Percentiles rank a stretch among this genome's conserved stretches.
These are phyloP conservation scores for Helicoverpa armigera DNA, from an alignment of 1,140 invertebrate species.

Conservation along the genomic window DNA sequence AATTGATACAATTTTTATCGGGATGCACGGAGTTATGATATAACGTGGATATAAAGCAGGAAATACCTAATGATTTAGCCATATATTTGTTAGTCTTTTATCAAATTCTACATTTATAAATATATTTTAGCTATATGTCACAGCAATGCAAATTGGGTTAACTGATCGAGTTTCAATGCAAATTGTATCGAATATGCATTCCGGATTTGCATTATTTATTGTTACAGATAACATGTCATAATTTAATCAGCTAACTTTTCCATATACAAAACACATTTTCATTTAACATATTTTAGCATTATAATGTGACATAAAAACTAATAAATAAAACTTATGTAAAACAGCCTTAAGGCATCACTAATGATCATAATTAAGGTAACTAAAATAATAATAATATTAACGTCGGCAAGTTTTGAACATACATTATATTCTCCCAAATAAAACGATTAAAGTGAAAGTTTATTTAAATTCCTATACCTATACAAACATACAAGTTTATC, in stretches of 20 bases:
- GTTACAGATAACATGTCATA: not conserved
- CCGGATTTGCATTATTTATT: not conserved
- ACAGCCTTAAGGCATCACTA: no score
- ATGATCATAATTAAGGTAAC: no score
- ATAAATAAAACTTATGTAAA: no score
- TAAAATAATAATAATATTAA: not conserved
- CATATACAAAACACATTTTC: no score
- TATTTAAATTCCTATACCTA: not conserved
- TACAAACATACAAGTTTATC: not conserved
- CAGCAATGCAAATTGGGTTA: not conserved
- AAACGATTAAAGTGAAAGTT: constrained; percentile 11
- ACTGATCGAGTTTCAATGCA: not conserved
- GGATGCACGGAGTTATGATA: no score
- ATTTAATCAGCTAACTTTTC: not conserved
- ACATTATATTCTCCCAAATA: not conserved
- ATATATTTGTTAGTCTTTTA: no score
- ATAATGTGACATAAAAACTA: no score
- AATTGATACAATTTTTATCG: no score
- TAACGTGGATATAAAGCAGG: no score
- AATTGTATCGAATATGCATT: not conserved
- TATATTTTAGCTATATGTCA: not conserved
- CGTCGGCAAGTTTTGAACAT: not conserved
- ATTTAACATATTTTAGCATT: no score
- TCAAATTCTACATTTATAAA: no score
- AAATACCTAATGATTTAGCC: no score